These are phyloP conservation scores for Drosophila niveifrons DNA, from an alignment of 2,888 invertebrate species.

Conservation along the genomic window DNA sequence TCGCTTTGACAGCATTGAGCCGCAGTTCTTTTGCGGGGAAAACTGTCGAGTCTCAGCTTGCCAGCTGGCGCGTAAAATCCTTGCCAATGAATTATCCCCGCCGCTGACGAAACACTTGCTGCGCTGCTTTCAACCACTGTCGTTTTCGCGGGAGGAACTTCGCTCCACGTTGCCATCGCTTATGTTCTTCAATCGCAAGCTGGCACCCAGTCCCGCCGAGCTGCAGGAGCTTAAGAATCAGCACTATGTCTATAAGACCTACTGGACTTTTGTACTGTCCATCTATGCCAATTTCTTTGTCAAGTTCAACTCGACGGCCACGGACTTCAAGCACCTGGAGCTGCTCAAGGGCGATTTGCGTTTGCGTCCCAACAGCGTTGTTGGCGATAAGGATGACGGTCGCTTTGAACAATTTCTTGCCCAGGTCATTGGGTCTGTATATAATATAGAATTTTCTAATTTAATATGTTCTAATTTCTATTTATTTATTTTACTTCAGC, in stretches of 20 bases:
- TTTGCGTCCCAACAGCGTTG: constrained; percentile 75
- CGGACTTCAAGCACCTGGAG: constrained; percentile 80
- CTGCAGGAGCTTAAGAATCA: constrained; percentile 81
- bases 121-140: constrained; percentile 84
- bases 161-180: constrained; percentile 83
- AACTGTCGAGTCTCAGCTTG: constrained; percentile 82
- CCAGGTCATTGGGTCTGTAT: constrained; percentile 70
- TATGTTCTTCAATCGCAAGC: constrained; percentile 84
- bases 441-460: not conserved
- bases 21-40: constrained; percentile 83
- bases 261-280: constrained; percentile 84
- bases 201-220: constrained; percentile 81
- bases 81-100: constrained; percentile 84
- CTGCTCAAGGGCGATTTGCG: constrained; percentile 82
- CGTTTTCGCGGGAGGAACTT: constrained; percentile 83
- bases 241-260: constrained; percentile 84
- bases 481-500: constrained; percentile 42
- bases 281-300: constrained; percentile 84
- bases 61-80: constrained; percentile 84
- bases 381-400: constrained; percentile 82
- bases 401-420: constrained; percentile 84
- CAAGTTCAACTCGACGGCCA: constrained; percentile 76
- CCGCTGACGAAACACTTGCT: constrained; percentile 83
- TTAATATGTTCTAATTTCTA: not conserved
- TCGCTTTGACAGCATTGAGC: constrained; percentile 77